Evolutionary conservation across 2,113 vertebrate genomes (phyloP).

Genomic region (Salvator merianae): DNA sequence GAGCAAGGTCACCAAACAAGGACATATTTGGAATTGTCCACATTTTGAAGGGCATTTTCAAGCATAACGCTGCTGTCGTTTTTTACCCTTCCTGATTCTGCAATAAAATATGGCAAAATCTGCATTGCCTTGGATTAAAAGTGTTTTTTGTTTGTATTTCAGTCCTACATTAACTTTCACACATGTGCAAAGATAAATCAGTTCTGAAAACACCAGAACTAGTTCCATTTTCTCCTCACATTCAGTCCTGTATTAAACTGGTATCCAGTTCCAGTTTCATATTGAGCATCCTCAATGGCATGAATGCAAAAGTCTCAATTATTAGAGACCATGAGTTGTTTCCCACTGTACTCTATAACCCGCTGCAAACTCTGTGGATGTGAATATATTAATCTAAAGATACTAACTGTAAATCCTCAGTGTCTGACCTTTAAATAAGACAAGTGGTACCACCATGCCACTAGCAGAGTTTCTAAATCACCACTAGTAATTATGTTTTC

Average conservation of each 20-base stretch:
- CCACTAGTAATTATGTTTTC: slow-evolving; percentile 65
- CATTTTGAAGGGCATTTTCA: neutral
- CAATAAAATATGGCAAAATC: neutral
- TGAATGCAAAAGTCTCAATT: neutral
- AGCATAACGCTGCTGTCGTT: no score
- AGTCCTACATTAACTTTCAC: neutral
- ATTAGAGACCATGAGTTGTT: neutral
- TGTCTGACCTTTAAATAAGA: slow-evolving; percentile 74
- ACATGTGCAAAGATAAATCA: neutral
- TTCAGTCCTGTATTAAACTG: neutral
- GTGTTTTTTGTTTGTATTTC: neutral
- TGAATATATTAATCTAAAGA: slow-evolving; percentile 44
- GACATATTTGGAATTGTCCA: neutral
- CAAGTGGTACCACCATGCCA: slow-evolving; percentile 64
- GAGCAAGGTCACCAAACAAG: neutral
- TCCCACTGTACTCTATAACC: slow-evolving; percentile 7
- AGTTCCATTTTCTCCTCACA: neutral
- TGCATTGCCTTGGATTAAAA: no score
- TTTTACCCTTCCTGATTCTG: neutral
- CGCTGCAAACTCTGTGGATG: neutral
- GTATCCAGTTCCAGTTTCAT: neutral
- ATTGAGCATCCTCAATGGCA: neutral
- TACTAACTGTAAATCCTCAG: slow-evolving; percentile 76
- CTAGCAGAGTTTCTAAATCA: slow-evolving; percentile 75
- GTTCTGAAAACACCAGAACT: no score